Evolutionary conservation across 2,888 invertebrate genomes (phyloP).

Genomic region (Campopleginae sp.): DNA sequence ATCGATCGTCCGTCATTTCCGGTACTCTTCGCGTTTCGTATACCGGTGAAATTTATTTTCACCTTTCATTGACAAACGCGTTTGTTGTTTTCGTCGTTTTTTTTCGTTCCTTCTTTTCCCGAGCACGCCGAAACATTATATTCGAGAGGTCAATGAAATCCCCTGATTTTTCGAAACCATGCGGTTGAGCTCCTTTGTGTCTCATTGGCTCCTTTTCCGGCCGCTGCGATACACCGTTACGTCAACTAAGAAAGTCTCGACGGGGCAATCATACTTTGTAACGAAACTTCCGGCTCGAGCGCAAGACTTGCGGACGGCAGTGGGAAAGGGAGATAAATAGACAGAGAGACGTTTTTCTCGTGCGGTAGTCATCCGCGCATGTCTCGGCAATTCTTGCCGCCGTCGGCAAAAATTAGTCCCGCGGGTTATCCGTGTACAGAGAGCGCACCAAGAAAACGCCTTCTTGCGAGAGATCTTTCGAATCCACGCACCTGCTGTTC

Average conservation of each 20-base stretch:
- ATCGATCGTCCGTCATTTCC: background rate
- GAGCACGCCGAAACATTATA: background rate
- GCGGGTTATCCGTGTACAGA: conserved; percentile 41
- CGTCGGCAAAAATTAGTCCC: conserved; percentile 57
- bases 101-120: background rate
- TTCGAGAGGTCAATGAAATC: conserved; percentile 63
- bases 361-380: conserved; percentile 34
- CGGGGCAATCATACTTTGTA: conserved; percentile 64
- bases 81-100: background rate
- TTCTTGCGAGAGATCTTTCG: conserved; percentile 39
- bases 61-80: background rate
- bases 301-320: background rate
- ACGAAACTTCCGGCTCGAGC: conserved; percentile 65
- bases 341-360: conserved; percentile 19
- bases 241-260: conserved; percentile 53
- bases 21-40: background rate
- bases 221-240: conserved; percentile 54
- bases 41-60: conserved; percentile 2
- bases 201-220: conserved; percentile 27
- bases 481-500: conserved; percentile 53
- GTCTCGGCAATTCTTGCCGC: conserved; percentile 43
- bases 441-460: conserved; percentile 31
- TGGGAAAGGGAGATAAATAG: conserved; percentile 20
- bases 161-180: conserved; percentile 69
- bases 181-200: conserved; percentile 55